phyloP scores from a whole-genome alignment of 2,888 invertebrate species.

The Unio delphinus region DNA sequence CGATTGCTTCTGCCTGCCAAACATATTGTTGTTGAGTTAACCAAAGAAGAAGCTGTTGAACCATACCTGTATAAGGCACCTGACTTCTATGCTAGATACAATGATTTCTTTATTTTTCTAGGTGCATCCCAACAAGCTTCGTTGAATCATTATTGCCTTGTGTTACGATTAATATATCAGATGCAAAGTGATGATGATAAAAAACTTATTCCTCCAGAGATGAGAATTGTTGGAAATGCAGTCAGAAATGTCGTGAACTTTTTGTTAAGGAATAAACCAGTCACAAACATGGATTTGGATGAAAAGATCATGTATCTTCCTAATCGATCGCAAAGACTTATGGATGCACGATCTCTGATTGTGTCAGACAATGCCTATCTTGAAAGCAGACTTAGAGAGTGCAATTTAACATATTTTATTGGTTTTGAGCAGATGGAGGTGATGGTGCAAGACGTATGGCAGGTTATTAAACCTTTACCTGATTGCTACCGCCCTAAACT shows the following conservation, averaged over 20 bases:
- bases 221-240: neutral
- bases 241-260: neutral
- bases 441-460: no score
- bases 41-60: no score
- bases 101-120: no score
- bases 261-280: neutral
- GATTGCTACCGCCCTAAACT: no score
- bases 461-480: neutral
- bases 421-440: no score
- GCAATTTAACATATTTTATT: no score
- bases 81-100: no score
- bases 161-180: neutral
- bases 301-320: slow-evolving; percentile 14
- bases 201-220: slow-evolving; percentile 34
- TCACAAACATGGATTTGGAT: neutral
- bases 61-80: no score
- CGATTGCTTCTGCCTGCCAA: neutral
- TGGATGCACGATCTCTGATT: slow-evolving; percentile 12
- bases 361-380: slow-evolving; percentile 17
- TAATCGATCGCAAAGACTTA: slow-evolving; percentile 3
- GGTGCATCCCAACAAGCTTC: no score
- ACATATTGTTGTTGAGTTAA: slow-evolving; percentile 1
- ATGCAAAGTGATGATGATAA: slow-evolving; percentile 13
- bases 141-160: no score
- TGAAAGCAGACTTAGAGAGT: slow-evolving; percentile 4